A percentile compares a stretch with the other conserved stretches of the same genome.
These are phyloP conservation scores for Thamnophis elegans DNA, from an alignment of 2,797 vertebrate genomes.

Conservation along the genomic window DNA sequence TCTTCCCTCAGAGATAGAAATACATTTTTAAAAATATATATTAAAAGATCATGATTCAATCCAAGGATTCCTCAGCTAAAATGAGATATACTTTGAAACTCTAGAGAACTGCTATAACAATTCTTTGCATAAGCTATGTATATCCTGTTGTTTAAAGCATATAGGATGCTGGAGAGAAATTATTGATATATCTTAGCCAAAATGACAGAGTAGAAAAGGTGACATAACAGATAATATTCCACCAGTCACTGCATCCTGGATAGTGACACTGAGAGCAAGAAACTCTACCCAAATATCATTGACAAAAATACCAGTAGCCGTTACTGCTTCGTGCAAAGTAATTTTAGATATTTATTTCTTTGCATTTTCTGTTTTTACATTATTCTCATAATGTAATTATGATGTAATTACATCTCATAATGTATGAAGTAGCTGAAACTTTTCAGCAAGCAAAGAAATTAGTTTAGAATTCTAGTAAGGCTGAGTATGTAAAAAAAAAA, in stretches of 20 bases:
- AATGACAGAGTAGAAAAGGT: neutral
- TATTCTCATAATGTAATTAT: neutral
- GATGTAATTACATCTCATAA: no score
- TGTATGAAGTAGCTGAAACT: neutral
- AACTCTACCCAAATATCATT: neutral
- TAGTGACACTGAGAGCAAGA: neutral
- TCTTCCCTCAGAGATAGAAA: neutral
- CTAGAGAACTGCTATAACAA: neutral
- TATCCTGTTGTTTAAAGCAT: neutral
- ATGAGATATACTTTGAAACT: neutral
- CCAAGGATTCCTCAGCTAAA: neutral
- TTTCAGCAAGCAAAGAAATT: neutral
- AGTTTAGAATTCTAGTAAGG: neutral
- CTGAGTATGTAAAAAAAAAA: neutral
- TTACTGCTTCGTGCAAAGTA: neutral
- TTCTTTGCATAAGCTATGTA: neutral
- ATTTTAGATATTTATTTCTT: neutral
- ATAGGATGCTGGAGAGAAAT: neutral
- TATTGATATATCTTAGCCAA: neutral
- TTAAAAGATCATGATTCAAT: neutral
- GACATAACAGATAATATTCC: neutral
- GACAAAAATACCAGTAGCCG: neutral
- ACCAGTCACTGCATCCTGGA: neutral
- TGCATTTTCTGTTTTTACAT: neutral
- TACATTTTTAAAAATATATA: neutral